Base-by-base conservation (phyloP, 1,140 invertebrate genomes). In the Drosophila mojavensis region DNA sequence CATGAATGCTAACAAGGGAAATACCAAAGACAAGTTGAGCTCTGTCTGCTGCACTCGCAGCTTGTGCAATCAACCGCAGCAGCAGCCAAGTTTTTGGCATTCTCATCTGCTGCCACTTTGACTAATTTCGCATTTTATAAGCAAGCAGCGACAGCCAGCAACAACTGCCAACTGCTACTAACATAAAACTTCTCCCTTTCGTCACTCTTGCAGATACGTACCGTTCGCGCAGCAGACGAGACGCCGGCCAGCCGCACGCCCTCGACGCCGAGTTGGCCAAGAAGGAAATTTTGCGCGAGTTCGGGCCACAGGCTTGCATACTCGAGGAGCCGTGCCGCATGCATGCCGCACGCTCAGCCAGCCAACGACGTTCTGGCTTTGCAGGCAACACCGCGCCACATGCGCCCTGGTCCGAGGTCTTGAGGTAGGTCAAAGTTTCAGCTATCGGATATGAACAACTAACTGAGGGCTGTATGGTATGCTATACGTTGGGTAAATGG, bases 281-380 rank as follows among this genome's bases (percentile, higher is more conserved):
- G 82, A 95, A 95, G 84, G 93, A 93, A 75, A 92, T 96, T 56
- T 90, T 95, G 24, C 86, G 89, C 0, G 95, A 96, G 92, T 93
- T 96, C 50, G 95, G 95, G 9, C 93, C 94, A 51, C 93, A 94
- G 60, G 94, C 95, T 62, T 96, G 95, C 81, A 93, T 96, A 72
- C 95, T 95, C 71, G 94, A 95, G 61, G 94, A 94, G 79, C 94
- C 95, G 28, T 96, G 95, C 79, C 92, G 93, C 10, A 93, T 94
- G 63, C 95, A 96, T 78, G 95, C 95, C 1, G 93, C 93, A 68
- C 91, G 84, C 43, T 48, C 72, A 5, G 68, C 15, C 13, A 64
- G 81, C 5, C 92, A 88, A 69, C 79, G 91, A 11, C 72, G 79
- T 75, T 69, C 71, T 0, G 39, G 51, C 26, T 43, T n/a, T 41